phyloP scores from a whole-genome alignment of 1,140 invertebrate species.

The Gonioctena quinquepunctata region DNA sequence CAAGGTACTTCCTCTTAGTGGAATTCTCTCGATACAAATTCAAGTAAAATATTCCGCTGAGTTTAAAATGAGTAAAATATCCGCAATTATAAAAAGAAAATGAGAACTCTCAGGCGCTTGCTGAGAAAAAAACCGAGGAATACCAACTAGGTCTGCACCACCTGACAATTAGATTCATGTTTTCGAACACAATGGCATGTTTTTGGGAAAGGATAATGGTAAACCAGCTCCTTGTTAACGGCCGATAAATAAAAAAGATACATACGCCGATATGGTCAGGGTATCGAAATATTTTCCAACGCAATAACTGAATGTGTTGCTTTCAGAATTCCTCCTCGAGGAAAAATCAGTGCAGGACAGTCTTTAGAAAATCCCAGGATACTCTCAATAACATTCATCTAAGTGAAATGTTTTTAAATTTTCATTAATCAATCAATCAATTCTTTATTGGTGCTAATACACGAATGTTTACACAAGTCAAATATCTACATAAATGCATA shows the following conservation, averaged over 20 bases:
- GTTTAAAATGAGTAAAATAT: too few relatives aligned
- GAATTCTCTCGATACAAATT: too few relatives aligned
- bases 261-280: neutral
- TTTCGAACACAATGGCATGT: constrained; percentile 6
- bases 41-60: too few relatives aligned
- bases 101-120: neutral
- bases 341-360: neutral
- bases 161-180: constrained; percentile 5
- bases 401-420: too few relatives aligned
- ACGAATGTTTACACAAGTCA: too few relatives aligned
- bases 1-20: too few relatives aligned
- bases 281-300: neutral
- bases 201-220: constrained; percentile 3
- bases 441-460: too few relatives aligned
- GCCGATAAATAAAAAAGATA: neutral
- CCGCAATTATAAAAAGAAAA: neutral
- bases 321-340: neutral
- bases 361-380: too few relatives aligned
- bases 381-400: too few relatives aligned
- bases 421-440: too few relatives aligned
- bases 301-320: neutral
- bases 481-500: too few relatives aligned
- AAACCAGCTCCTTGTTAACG: neutral
- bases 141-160: neutral
- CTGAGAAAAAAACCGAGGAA: neutral